These are phyloP conservation scores for Pantherophis vulpinus DNA, from an alignment of 2,797 vertebrate species.

Conservation along the genomic window DNA sequence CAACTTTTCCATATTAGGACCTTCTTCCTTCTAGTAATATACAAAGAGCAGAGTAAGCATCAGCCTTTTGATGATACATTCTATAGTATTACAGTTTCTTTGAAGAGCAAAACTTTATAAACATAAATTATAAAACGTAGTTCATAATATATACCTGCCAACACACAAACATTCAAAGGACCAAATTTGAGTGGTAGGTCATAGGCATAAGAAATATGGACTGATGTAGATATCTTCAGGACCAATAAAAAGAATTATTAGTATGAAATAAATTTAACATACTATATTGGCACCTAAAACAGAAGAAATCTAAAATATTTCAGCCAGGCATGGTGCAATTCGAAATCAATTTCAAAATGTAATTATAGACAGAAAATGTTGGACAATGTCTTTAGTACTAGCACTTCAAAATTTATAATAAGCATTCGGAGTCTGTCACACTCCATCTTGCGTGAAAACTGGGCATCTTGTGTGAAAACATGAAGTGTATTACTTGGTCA, in stretches of 20 bases:
- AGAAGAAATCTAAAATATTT: not conserved
- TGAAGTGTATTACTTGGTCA: too few species aligned
- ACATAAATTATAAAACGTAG: not conserved
- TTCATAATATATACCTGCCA: not conserved
- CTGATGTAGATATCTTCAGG: not conserved
- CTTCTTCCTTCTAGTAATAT: not conserved
- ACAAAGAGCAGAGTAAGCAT: not conserved
- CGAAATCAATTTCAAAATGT: not conserved
- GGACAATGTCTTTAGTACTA: not conserved
- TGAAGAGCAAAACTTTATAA: not conserved
- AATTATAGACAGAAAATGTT: not conserved
- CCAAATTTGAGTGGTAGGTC: not conserved
- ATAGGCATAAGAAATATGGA: not conserved
- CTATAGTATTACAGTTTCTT: not conserved
- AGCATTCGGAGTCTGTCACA: not conserved
- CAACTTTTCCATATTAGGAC: conserved; percentile 23
- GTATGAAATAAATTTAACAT: not conserved
- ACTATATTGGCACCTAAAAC: not conserved
- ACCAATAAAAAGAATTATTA: not conserved
- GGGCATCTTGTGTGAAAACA: too few species aligned
- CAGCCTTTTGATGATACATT: not conserved
- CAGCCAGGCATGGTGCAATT: not conserved
- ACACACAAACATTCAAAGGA: not conserved
- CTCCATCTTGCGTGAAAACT: too few species aligned
- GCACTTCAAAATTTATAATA: not conserved